Conservation (phyloP, 2,888 invertebrate species). For the Oligia latruncula region DNA sequence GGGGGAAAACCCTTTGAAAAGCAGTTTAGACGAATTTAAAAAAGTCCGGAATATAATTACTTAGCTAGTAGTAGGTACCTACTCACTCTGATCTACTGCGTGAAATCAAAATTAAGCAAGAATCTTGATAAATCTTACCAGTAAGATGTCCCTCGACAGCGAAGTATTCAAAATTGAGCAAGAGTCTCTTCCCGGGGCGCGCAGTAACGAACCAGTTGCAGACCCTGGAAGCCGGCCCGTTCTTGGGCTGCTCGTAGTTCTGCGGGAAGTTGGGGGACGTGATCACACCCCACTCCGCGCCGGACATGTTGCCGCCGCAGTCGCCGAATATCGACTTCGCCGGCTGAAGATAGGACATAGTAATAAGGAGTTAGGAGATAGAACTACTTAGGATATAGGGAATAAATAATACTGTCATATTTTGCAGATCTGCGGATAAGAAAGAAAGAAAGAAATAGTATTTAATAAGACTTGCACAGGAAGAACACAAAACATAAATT, state of each 20-base stretch:
- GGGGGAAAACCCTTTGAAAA: neutral
- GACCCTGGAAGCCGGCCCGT: slow-evolving; percentile 95
- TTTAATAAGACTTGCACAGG: neutral
- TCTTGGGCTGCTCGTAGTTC: slow-evolving; percentile 95
- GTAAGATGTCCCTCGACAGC: slow-evolving; percentile 98
- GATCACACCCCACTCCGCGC: slow-evolving; percentile 95
- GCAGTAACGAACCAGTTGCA: slow-evolving; percentile 99
- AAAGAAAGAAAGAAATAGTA: neutral
- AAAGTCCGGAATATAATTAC: neutral
- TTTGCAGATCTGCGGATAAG: too few relatives aligned
- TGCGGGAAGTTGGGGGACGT: slow-evolving; percentile 97
- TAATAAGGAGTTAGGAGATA: neutral
- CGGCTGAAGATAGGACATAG: slow-evolving; percentile 77
- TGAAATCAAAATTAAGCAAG: neutral
- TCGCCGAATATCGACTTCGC: slow-evolving; percentile 97
- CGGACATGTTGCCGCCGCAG: slow-evolving; percentile 97
- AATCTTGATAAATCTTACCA: slow-evolving; percentile 88
- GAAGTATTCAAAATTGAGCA: slow-evolving; percentile 97
- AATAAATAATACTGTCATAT: neutral
- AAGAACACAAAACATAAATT: neutral
- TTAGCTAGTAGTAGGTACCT: too few relatives aligned
- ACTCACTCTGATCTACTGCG: neutral
- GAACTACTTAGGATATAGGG: neutral
- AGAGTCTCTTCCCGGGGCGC: slow-evolving; percentile 95
- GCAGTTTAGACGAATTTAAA: neutral